phyloP scores from a whole-genome alignment of 2,888 invertebrate genomes.

The Tetanocera ferruginea region DNA sequence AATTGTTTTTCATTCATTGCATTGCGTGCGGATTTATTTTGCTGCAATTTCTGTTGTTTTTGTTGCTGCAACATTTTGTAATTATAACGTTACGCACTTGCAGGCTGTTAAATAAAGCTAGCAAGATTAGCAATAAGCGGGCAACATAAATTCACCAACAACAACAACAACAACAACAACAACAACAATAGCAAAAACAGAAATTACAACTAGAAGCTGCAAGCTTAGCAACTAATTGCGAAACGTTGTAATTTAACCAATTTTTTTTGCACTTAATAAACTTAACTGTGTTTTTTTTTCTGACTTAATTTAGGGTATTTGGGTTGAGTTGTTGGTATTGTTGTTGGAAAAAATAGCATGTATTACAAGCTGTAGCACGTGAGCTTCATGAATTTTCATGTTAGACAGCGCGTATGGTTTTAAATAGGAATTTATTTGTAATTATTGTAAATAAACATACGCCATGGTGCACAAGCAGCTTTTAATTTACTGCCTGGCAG shows the following conservation, averaged over 20 bases:
- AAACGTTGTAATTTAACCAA: background rate
- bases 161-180: constrained; percentile 24
- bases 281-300: background rate
- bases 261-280: background rate
- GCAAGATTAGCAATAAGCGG: constrained; percentile 1
- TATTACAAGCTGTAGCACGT: background rate
- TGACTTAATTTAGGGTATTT: background rate
- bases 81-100: constrained; percentile 21
- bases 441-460: background rate
- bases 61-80: constrained; percentile 6
- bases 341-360: background rate
- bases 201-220: background rate
- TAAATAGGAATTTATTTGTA: background rate
- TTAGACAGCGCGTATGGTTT: background rate
- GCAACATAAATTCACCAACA: constrained; percentile 17
- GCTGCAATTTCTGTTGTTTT: background rate
- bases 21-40: background rate
- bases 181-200: background rate
- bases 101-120: background rate
- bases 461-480: background rate
- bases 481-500: background rate
- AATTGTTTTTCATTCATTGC: background rate
- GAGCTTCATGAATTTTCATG: background rate
- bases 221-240: background rate
- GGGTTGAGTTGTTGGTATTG: background rate